Evolutionary conservation across 92 coral and sea anemone species (phyloP), one percentile per base, ranked within the genome.

Genomic region (Palythoa caribaeorum): DNA sequence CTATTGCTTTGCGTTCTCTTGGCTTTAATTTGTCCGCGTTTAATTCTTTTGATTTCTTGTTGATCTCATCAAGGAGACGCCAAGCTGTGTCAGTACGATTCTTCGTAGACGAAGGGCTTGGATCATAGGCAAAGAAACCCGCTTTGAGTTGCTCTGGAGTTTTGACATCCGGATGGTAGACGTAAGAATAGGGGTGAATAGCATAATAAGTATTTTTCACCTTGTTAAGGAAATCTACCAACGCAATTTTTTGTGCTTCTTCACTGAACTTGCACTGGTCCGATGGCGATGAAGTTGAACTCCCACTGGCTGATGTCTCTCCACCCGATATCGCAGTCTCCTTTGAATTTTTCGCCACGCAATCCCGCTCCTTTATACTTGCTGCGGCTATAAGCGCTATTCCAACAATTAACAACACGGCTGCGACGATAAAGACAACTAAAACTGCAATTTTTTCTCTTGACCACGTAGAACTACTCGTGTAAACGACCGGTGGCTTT

Each of bases 1-100:
- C 86, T 48, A 92, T 75, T n/a, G 98, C 94, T 78, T 93, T 96
- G 5, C 94, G 83, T 75, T 96, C 98, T 16, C 96, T 91, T 10
- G 94, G 92, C 21, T 92, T 92, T 69, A 96, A 55, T 76, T 72
- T 37, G 74, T 92, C 76, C 13, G 71, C 37, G 40, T 89, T 84
- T 60, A 94, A 63, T 21, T 53, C 62, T 62, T 48, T 72, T n/a
- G 59, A 53, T 71, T 65, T 81, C 12, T 65, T 39, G 20, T 75
- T 89, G 63, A 97, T 88, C 48, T 92, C 92, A 1, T 89, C 86
- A 3, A 93, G 87, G 52, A 97, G 91, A 20, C 84, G 84, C 68
- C 71, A 65, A 3, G 99, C 92, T 52, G 94, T 85, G 84, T 97
- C 99, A 21, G 99, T 95, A 3, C 94, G 91, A 0, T 54, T 59